Base-by-base conservation (phyloP, 2,888 invertebrate genomes). In the Shargacucullia verbasci region DNA sequence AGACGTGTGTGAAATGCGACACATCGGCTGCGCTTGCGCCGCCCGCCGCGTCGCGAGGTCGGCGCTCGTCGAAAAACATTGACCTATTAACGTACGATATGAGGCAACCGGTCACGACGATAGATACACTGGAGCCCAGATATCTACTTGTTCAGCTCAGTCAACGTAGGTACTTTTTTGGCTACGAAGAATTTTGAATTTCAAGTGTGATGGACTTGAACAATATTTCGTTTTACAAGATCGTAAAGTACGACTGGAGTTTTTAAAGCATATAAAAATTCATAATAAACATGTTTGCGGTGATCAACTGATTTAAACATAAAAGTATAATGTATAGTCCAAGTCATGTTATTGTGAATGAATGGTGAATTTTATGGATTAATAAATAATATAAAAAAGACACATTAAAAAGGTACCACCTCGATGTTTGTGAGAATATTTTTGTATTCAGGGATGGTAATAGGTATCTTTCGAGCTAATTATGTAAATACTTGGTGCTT, bases 41-140 rank as follows among this genome's bases (percentile, higher is more conserved):
- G 20, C 20, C 2, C 20, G 20, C 64, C 69, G 66, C 56, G 44
- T 11, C 49, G 61, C 77, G 79, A 82, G 82, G 81, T 72, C 82
- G 66, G 46, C 55, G 66, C 57, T 56, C 71, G 70, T 57, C 67
- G 71, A 75, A 71, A 74, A 79, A 81, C 81, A 83, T 83, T 83
- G 83, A 81, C 79, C 82, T 79, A 81, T 79, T 78, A 79, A 77
- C 74, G 70, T 52, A 47, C 56, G 72, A 76, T 77, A 73, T 76
- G 78, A 74, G 62, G 80, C 79, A 79, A 79, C 70, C 58, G 68
- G 53, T 61, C 65, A 58, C 41, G 62, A 55, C 50, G 71, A 76
- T 72, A 74, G 60, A 73, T 60, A 58, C 55, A 56, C 57, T 71
- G 66, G 69, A 76, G 72, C 67, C 59, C 59, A 58, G 40, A 67